Evolutionary conservation across 2,797 vertebrate species (phyloP), one percentile per base, ranked within the genome.

Genomic region (Argentina silus): DNA sequence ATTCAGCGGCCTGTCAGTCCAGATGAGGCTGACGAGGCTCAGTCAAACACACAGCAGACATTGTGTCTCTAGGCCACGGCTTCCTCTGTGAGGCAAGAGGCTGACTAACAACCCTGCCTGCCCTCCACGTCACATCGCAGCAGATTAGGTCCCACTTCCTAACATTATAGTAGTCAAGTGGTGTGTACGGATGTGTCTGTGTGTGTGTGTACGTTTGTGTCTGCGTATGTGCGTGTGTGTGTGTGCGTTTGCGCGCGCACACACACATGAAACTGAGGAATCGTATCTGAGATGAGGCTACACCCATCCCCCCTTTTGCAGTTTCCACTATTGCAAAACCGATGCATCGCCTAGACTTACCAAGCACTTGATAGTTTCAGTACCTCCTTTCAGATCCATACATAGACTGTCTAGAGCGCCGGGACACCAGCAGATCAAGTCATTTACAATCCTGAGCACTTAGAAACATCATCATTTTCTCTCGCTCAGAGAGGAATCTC

Each of bases 21-120:
- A 65, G 68, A 74, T 15, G 78, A 79, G 81, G 81, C 82, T 84
- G 77, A 84, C 86, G 83, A 78, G 81, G 79, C 74, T 87, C 82
- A 67, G 74, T 90, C 84, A 83, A 74, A 81, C 70, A 84, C 86
- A 82, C 81, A 64, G 57, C n/a, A 64, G 61, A 73, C 82, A 85
- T 84, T 83, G 76, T 78, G 77, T 82, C 27, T 3, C 11, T 27
- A 42, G 59, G 78, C 81, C 82, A 63, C 76, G 81, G 70, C 81
- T 73, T 79, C 72, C 79, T 73, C 70, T 75, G 77, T 73, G 85
- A 84, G 78, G 82, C 76, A 89, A 82, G 70, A 78, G 76, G 73
- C 72, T 84, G 84, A 81, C 78, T 75, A 85, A 90, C 77, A 80
- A 76, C 2, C 36, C 36, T 19, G 67, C 73, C 55, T 66, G 55